Evolutionary conservation across 2,888 invertebrate species (phyloP).

Genomic region (Epistrophe eligans): DNA sequence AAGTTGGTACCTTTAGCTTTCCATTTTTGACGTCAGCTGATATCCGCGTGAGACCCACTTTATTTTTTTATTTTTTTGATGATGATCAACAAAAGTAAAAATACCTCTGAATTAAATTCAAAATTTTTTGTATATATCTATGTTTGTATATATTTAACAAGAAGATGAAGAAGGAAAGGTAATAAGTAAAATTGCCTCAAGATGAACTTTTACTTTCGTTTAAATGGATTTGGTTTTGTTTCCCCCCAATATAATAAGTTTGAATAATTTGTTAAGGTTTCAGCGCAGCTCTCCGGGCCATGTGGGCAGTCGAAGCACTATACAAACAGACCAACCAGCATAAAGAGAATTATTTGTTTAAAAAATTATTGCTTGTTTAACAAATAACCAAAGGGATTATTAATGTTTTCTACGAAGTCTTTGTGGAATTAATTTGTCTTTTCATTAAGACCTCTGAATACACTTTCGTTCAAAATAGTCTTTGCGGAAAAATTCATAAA

Average conservation of each 20-base stretch:
- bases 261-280: background rate
- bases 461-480: too few species aligned
- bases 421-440: background rate
- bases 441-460: too few species aligned
- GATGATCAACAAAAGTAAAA: constrained; percentile 19
- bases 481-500: too few species aligned
- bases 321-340: background rate
- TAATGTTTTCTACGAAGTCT: background rate
- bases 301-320: constrained; percentile 22
- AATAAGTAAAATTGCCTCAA: constrained; percentile 44
- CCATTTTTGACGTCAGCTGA: constrained; percentile 63
- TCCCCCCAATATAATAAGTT: background rate
- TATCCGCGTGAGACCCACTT: constrained; percentile 42
- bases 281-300: background rate
- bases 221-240: constrained; percentile 56
- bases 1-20: constrained; percentile 62
- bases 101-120: constrained; percentile 1
- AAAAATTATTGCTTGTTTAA: constrained; percentile 24
- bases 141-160: background rate
- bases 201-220: constrained; percentile 70
- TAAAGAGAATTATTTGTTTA: constrained; percentile 14
- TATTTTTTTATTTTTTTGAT: background rate
- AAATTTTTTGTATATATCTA: background rate
- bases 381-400: background rate
- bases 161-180: constrained; percentile 47